Base-by-base conservation (phyloP, 2,888 invertebrate genomes). In the Yponomeuta cagnagella region DNA sequence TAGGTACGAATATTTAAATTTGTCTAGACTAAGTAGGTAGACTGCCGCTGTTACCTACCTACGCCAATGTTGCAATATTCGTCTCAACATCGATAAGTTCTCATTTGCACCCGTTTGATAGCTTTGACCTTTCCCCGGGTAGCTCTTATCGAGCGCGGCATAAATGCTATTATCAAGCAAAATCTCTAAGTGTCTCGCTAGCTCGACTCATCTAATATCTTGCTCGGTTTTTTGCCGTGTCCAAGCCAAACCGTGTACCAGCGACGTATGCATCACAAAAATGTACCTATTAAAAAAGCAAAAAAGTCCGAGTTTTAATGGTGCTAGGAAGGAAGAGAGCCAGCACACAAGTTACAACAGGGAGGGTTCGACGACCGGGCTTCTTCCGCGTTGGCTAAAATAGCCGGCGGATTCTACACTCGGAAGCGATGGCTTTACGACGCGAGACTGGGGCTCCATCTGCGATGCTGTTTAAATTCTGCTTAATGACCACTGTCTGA, bases 361-460 rank as follows among this genome's bases (percentile, higher is more conserved):
- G 31, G 12, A 31, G n/a, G 43, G 87, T 82, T 84, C 87, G 75
- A 74, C 78, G 83, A 84, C 87, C 87, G 31, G 6, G 64, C 10
- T 73, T 79, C 84, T 86, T 87, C 87, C 86, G 85, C 76, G 77
- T 77, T 67, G 73, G 78, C 80, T 80, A 78, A 87, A 87, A 86
- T 87, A 87, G 80, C 77, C 80, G 77, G 75, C 75, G 73, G 64
- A 64, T 23, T 71, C 31, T 37, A 12, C 15, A 58, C 52, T 72
- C 72, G 72, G 74, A 76, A 75, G 73, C 73, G 69, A 72, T 73
- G 67, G 73, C 70, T 73, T 74, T 75, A 73, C 76, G 78, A 75
- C 74, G 75, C 74, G 75, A 72, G 31, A 37, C 37, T 37, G 30
- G 67, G 43, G 31, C 30, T 31, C 12, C 30, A 65, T 65, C 65